phyloP scores from a whole-genome alignment of 2,888 invertebrate genomes.

The Caradrina kadenii region DNA sequence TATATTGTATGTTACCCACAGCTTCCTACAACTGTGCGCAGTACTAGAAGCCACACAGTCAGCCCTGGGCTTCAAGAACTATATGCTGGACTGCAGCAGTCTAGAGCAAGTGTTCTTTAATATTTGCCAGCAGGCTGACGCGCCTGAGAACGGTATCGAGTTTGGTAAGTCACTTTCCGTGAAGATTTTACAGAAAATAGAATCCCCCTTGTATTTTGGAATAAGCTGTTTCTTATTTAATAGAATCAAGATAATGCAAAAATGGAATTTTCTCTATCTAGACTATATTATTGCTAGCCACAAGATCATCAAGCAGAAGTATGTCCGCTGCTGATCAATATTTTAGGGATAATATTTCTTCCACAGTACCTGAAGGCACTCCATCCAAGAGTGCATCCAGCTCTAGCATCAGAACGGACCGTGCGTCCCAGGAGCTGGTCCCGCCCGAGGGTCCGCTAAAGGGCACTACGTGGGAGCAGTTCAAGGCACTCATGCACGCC shows the following conservation, averaged over 20 bases:
- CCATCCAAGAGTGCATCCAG: constrained; percentile 79
- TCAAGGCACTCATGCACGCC: constrained; percentile 89
- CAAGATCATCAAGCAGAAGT: background rate
- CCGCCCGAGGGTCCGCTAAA: constrained; percentile 70
- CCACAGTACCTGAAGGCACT: constrained; percentile 66
- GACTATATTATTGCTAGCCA: too few relatives aligned
- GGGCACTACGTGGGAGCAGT: constrained; percentile 72
- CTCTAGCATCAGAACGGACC: constrained; percentile 72
- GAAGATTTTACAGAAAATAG: too few relatives aligned
- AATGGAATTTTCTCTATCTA: too few relatives aligned
- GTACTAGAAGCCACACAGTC: constrained; percentile 85
- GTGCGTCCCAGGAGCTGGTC: constrained; percentile 69
- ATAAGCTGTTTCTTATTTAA: too few relatives aligned
- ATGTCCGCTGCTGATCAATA: background rate
- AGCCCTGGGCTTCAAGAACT: constrained; percentile 83
- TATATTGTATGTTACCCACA: constrained; percentile 56
- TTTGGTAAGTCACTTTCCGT: constrained; percentile 63
- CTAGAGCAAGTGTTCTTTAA: constrained; percentile 92
- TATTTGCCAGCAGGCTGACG: constrained; percentile 85
- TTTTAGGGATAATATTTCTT: background rate
- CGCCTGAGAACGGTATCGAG: constrained; percentile 59
- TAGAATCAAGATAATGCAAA: too few relatives aligned
- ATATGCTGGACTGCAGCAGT: constrained; percentile 91
- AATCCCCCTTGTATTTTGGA: too few relatives aligned
- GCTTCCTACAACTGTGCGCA: constrained; percentile 85